Evolutionary conservation across 2,797 vertebrate genomes (phyloP).

Genomic region (Ptychobarbus kaznakovi): DNA sequence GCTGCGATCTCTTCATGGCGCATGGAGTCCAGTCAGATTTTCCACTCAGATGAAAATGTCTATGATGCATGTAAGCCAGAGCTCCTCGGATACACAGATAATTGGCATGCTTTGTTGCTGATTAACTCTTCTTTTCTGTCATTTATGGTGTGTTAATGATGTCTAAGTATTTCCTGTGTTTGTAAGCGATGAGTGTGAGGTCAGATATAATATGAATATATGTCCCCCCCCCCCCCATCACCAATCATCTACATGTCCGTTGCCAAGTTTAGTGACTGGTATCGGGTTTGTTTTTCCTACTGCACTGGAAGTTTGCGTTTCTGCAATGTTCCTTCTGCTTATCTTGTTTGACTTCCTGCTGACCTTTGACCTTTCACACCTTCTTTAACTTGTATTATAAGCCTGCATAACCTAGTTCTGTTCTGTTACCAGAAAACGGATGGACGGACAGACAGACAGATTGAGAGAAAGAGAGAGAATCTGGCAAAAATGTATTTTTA

Average conservation of each 20-base stretch:
- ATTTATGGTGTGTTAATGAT: slow-evolving; percentile 41
- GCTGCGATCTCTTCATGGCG: slow-evolving; percentile 67
- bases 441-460: no score
- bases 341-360: neutral
- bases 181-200: slow-evolving; percentile 34
- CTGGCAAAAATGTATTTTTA: neutral
- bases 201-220: slow-evolving; percentile 6
- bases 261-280: slow-evolving; percentile 13
- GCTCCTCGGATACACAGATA: slow-evolving; percentile 1
- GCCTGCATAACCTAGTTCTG: neutral
- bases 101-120: slow-evolving; percentile 27
- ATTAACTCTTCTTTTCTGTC: slow-evolving; percentile 37
- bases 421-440: no score
- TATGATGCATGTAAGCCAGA: slow-evolving; percentile 52
- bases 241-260: neutral
- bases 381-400: neutral
- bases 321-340: neutral
- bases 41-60: slow-evolving; percentile 70
- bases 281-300: slow-evolving; percentile 16
- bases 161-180: neutral
- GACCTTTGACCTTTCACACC: slow-evolving; percentile 9
- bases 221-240: neutral
- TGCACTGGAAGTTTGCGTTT: neutral
- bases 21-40: slow-evolving; percentile 73
- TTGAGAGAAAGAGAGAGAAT: no score